Evolutionary conservation across 1,140 invertebrate species (phyloP).

Genomic region (Globodera rostochiensis): DNA sequence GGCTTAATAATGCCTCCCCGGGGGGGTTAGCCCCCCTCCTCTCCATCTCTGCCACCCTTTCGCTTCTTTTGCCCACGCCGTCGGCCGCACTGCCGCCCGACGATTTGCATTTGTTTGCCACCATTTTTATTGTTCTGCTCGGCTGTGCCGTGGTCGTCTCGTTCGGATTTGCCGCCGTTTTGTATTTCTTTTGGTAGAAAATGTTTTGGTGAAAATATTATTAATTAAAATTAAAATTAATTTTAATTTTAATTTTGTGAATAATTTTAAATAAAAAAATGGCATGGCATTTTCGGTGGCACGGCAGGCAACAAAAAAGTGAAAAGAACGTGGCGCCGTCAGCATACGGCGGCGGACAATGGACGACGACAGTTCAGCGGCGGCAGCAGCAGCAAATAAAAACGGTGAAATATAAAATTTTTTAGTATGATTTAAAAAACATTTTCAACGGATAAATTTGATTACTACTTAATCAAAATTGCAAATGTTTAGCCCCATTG

Average conservation of each 20-base stretch:
- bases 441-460: neutral
- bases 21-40: neutral
- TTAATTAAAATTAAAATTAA: neutral
- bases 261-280: neutral
- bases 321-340: neutral
- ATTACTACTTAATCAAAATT: neutral
- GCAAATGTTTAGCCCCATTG: neutral
- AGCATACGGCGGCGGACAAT: neutral
- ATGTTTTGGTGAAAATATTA: neutral
- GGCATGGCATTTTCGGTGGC: neutral
- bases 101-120: conserved; percentile 20
- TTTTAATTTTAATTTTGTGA: neutral
- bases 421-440: neutral
- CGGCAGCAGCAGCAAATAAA: neutral
- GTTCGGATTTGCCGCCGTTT: neutral
- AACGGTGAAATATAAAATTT: neutral
- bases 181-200: conserved; percentile 26
- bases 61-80: neutral
- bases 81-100: neutral
- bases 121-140: conserved; percentile 22
- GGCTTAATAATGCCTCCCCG: neutral
- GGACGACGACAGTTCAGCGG: neutral
- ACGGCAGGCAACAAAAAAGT: neutral
- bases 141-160: conserved; percentile 13
- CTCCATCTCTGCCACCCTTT: conserved; percentile 1